These are phyloP conservation scores for Zaprionus davidi DNA, from an alignment of 1,140 invertebrate genomes.

Conservation along the genomic window DNA sequence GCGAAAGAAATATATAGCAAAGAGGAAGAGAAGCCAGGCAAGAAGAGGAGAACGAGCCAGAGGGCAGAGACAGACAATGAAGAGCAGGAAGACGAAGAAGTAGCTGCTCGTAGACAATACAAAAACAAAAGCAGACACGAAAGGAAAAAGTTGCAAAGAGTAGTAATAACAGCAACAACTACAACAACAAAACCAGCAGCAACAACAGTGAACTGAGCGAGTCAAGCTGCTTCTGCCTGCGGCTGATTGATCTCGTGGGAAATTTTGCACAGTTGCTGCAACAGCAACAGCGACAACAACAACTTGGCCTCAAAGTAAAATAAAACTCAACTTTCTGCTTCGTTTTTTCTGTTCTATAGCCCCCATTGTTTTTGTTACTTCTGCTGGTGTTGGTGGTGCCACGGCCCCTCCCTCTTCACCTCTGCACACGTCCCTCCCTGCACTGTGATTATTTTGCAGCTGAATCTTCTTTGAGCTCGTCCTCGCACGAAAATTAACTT, in stretches of 20 bases:
- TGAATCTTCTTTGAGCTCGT: conserved; percentile 47
- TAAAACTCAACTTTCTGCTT: conserved; percentile 57
- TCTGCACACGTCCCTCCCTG: neutral
- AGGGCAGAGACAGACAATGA: neutral
- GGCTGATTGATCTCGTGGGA: conserved; percentile 82
- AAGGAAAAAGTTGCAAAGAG: conserved; percentile 68
- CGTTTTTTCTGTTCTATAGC: conserved; percentile 21
- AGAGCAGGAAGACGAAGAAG: conserved; percentile 14
- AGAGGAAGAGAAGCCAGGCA: conserved; percentile 20
- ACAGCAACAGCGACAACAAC: conserved; percentile 44
- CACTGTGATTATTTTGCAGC: conserved; percentile 45
- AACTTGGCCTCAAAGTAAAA: conserved; percentile 45
- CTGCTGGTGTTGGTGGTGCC: neutral
- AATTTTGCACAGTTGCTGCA: conserved; percentile 79
- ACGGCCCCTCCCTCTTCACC: neutral
- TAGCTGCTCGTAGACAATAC: conserved; percentile 65
- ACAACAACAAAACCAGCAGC: conserved; percentile 41
- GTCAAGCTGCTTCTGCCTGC: conserved; percentile 61
- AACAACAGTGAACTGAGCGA: conserved; percentile 40
- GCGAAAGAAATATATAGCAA: conserved; percentile 39
- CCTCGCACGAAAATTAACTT: conserved; percentile 80
- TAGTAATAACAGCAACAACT: conserved; percentile 62
- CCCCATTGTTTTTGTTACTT: conserved; percentile 37
- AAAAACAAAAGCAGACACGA: conserved; percentile 57
- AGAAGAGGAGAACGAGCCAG: conserved; percentile 29